These are phyloP conservation scores for Alexandromys fortis DNA, from an alignment of 2,113 vertebrate genomes.

Conservation along the genomic window DNA sequence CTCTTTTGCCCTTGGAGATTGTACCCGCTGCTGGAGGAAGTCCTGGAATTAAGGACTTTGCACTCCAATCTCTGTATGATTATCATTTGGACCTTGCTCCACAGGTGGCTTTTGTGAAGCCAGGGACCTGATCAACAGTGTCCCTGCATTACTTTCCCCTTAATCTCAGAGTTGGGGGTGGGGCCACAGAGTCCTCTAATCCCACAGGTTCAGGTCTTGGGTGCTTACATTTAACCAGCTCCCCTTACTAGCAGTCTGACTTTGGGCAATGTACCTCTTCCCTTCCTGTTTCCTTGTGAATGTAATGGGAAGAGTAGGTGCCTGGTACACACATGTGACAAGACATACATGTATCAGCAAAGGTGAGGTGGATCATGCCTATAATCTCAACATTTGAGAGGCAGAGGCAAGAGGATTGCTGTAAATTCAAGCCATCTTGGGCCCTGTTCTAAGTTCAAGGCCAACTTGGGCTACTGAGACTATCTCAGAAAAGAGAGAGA, in stretches of 20 bases:
- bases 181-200: not conserved
- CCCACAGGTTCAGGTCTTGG: not conserved
- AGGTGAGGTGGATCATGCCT: too few species aligned
- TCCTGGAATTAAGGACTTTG: conserved; percentile 32
- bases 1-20: not conserved
- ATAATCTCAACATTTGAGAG: not conserved
- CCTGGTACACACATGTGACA: not conserved
- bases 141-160: not conserved
- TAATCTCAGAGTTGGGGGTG: not conserved
- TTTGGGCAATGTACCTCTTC: not conserved
- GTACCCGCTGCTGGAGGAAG: not conserved
- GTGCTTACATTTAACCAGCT: not conserved
- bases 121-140: not conserved
- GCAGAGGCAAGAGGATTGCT: not conserved
- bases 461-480: not conserved
- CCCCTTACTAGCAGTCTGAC: not conserved
- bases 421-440: not conserved
- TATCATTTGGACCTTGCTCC: conserved; percentile 64
- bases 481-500: too few species aligned
- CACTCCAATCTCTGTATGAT: not conserved
- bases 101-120: not conserved
- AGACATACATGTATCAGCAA: not conserved
- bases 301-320: not conserved
- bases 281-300: not conserved
- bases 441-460: not conserved